Conservation (phyloP, 2,113 vertebrate species). For the Picathartes gymnocephalus region DNA sequence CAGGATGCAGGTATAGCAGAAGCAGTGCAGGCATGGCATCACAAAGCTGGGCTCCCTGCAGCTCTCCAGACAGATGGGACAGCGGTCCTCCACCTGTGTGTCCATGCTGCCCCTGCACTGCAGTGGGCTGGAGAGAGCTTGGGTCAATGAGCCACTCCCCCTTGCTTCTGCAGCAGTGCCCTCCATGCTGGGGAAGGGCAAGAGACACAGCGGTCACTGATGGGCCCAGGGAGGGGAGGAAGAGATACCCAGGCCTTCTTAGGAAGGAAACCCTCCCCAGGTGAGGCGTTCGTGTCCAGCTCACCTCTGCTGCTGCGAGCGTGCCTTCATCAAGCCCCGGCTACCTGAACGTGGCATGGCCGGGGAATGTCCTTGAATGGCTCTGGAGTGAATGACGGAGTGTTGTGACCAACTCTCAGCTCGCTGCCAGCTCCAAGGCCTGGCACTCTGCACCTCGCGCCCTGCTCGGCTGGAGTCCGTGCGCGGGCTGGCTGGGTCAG, state of each 20-base stretch:
- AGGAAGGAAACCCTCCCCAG: neutral
- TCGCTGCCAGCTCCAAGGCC: neutral
- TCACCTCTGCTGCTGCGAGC: neutral
- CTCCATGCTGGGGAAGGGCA: neutral
- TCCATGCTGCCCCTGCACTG: accelerated
- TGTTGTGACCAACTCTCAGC: neutral
- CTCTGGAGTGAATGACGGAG: neutral
- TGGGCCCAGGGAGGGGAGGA: neutral
- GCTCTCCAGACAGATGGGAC: neutral
- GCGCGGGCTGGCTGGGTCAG: neutral
- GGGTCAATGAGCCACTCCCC: accelerated
- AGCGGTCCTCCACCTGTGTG: neutral
- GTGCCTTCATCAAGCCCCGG: accelerated
- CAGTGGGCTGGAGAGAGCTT: neutral
- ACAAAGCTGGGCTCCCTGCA: neutral
- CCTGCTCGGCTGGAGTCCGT: neutral
- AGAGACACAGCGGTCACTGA: neutral
- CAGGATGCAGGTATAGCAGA: neutral
- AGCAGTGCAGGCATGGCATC: neutral
- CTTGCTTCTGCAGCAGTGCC: neutral
- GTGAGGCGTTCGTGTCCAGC: neutral
- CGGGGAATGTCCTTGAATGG: neutral
- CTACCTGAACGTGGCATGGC: neutral
- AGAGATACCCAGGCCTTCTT: neutral
- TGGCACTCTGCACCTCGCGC: neutral